Conservation (phyloP, 2,888 invertebrate genomes). For the Cosmopolites sordidus region DNA sequence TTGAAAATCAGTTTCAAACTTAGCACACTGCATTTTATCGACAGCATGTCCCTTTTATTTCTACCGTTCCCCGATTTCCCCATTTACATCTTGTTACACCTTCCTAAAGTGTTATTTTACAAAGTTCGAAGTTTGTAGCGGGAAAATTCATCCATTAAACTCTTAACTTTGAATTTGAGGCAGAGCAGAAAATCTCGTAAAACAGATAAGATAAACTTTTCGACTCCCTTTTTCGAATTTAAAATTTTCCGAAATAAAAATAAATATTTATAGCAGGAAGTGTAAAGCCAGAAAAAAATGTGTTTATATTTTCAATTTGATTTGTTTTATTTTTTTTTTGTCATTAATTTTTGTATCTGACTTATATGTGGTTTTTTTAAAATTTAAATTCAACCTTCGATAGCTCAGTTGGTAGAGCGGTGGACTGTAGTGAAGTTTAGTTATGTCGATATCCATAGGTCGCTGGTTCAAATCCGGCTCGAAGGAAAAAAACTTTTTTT, state of each 20-base stretch:
- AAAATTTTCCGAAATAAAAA: constrained; percentile 9
- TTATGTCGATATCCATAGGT: constrained; percentile 61
- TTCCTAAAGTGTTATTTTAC: constrained; percentile 5
- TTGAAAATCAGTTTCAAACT: too few species aligned
- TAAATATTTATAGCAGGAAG: constrained; percentile 7
- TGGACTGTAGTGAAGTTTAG: constrained; percentile 44
- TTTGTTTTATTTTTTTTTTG: too few species aligned
- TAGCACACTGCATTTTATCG: too few species aligned
- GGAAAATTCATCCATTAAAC: constrained; percentile 15
- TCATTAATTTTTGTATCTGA: too few species aligned
- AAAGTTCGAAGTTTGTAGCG: constrained; percentile 1
- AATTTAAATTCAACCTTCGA: too few species aligned
- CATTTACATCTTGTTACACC: constrained; percentile 2
- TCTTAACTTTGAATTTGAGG: constrained; percentile 13
- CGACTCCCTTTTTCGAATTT: constrained; percentile 9
- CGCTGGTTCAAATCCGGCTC: constrained; percentile 45
- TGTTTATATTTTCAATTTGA: too few species aligned
- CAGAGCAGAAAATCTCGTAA: constrained; percentile 15
- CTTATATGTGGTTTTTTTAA: too few species aligned
- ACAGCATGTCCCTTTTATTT: too few species aligned
- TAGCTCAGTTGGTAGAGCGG: constrained; percentile 47
- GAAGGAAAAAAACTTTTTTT: constrained; percentile 38
- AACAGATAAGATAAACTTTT: constrained; percentile 16
- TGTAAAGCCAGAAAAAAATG: too few species aligned
- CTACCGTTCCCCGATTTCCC: too few species aligned